A percentile compares a stretch with the other conserved stretches of the same genome.
Conservation (phyloP, 2,113 vertebrate genomes). For the Saguinus midas region DNA sequence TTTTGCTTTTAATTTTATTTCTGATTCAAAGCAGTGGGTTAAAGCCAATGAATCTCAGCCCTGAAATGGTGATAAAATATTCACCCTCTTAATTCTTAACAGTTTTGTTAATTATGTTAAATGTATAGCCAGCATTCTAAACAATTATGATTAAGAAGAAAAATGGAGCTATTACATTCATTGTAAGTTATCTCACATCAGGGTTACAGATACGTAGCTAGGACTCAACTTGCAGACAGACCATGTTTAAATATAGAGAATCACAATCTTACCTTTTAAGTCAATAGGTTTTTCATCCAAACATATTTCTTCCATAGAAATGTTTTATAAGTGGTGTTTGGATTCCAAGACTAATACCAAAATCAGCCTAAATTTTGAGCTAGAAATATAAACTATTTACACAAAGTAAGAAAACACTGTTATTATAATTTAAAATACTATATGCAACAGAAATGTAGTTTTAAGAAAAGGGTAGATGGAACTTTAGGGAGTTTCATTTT, state of each 20-base stretch:
- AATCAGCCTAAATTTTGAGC: neutral
- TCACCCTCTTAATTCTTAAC: constrained; percentile 21
- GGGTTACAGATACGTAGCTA: neutral
- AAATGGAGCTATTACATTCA: constrained; percentile 14
- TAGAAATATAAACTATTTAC: neutral
- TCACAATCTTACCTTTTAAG: constrained; percentile 16
- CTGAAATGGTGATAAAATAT: constrained; percentile 42
- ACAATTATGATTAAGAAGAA: constrained; percentile 42
- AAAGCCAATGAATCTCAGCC: constrained; percentile 39
- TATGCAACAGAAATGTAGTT: neutral
- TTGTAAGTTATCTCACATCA: constrained; percentile 8
- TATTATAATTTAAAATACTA: neutral
- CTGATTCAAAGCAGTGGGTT: constrained; percentile 29
- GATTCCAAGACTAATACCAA: neutral
- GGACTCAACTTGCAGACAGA: neutral
- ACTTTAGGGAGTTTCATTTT: neutral
- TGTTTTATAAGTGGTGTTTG: constrained; percentile 2
- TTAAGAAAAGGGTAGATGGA: neutral
- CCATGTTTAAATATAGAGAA: neutral
- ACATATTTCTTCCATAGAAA: neutral
- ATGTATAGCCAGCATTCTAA: constrained; percentile 24
- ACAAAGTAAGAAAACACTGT: neutral
- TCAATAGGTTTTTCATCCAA: neutral
- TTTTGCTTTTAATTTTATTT: constrained; percentile 61
- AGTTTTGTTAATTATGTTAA: constrained; percentile 58